These are phyloP conservation scores for Elachura formosa DNA, from an alignment of 2,113 vertebrate species.

Conservation along the genomic window DNA sequence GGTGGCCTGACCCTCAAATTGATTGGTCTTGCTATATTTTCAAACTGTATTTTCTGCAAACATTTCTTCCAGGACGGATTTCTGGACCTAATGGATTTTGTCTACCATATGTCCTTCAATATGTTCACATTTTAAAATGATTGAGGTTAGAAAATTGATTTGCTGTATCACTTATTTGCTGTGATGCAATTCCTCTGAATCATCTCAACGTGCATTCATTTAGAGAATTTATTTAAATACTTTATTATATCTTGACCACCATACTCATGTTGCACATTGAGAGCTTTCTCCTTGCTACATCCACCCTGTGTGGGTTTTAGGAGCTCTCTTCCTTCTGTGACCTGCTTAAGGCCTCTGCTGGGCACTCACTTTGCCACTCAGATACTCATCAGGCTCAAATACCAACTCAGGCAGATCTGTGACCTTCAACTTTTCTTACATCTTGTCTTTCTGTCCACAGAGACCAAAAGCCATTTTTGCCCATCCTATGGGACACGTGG, in stretches of 20 bases:
- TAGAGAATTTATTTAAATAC: not conserved
- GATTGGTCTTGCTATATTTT: not conserved
- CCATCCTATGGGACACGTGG: not conserved
- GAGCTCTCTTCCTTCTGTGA: not conserved
- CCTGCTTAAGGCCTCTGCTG: conserved; percentile 7
- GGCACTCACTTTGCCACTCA: not conserved
- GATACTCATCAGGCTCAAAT: not conserved
- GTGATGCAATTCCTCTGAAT: not conserved
- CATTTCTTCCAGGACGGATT: not conserved
- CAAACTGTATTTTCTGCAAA: not conserved
- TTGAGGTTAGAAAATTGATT: not conserved
- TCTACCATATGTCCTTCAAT: not conserved
- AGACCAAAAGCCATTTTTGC: not conserved
- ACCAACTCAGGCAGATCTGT: not conserved
- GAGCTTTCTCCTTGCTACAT: not conserved
- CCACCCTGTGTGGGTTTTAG: not conserved
- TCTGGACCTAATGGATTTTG: not conserved
- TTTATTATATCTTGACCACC: not conserved
- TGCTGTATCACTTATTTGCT: not conserved
- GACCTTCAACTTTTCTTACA: not conserved
- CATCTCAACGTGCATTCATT: not conserved
- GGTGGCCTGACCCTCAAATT: not conserved
- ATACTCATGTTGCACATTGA: accelerated
- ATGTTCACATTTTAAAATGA: not conserved
- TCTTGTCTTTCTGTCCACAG: not conserved